Percentiles rank a stretch among this genome's conserved stretches.
phyloP scores from a whole-genome alignment of 2,888 invertebrate species.

The Ennomos fuscantarius region DNA sequence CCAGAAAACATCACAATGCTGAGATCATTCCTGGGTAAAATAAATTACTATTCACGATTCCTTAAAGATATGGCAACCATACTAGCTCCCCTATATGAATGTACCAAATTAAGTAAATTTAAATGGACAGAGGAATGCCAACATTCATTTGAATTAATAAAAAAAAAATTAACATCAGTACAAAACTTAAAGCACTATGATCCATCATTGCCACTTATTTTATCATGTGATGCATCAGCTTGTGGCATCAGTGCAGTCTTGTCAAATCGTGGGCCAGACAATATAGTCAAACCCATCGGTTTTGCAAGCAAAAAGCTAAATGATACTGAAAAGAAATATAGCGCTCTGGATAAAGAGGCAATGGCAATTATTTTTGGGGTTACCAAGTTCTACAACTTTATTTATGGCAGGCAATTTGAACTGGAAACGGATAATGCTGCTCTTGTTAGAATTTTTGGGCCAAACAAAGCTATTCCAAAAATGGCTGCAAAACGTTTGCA shows the following conservation, averaged over 20 bases:
- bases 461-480: constrained; percentile 47
- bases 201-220: background rate
- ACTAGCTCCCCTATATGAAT: background rate
- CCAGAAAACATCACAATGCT: constrained; percentile 6
- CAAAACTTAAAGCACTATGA: constrained; percentile 3
- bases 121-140: constrained; percentile 7
- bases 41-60: constrained; percentile 24
- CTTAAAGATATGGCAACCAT: constrained; percentile 16
- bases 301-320: constrained; percentile 21
- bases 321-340: too few relatives aligned
- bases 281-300: background rate
- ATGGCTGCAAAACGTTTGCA: constrained; percentile 49
- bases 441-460: constrained; percentile 46
- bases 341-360: constrained; percentile 39
- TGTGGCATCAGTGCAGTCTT: background rate
- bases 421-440: constrained; percentile 44
- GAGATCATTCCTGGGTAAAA: constrained; percentile 20
- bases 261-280: background rate
- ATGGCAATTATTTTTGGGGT: constrained; percentile 41
- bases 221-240: constrained; percentile 9
- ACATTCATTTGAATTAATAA: background rate
- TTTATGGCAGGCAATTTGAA: constrained; percentile 39
- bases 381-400: constrained; percentile 41
- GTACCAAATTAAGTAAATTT: too few relatives aligned
- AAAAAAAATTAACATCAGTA: constrained; percentile 6